phyloP scores from a whole-genome alignment of 2,113 vertebrate genomes.

The Amblyopsis rosae region DNA sequence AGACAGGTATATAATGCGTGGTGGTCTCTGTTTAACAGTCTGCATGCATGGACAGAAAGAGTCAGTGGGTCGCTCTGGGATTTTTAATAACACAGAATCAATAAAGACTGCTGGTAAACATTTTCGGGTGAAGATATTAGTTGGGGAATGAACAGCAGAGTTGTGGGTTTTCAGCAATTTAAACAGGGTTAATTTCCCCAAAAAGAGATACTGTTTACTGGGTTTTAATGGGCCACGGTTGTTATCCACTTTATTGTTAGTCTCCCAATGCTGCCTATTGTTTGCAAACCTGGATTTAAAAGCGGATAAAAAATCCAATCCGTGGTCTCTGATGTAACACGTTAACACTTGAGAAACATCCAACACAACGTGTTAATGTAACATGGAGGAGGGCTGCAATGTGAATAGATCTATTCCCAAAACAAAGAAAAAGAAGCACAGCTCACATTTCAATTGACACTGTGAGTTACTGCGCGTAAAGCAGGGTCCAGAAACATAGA shows the following conservation, averaged over 20 bases:
- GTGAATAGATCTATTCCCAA: slow-evolving; percentile 63
- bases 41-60: slow-evolving; percentile 32
- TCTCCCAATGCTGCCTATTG: slow-evolving; percentile 14
- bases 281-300: slow-evolving; percentile 50
- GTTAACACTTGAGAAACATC: slow-evolving; percentile 34
- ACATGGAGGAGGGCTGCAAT: slow-evolving; percentile 34
- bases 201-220: slow-evolving; percentile 32
- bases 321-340: slow-evolving; percentile 38
- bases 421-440: slow-evolving; percentile 61
- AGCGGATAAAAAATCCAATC: slow-evolving; percentile 40
- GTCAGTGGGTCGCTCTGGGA: slow-evolving; percentile 50
- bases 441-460: slow-evolving; percentile 61
- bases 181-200: slow-evolving; percentile 46
- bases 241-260: slow-evolving; percentile 22
- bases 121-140: slow-evolving; percentile 68
- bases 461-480: slow-evolving; percentile 44
- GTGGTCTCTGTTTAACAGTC: slow-evolving; percentile 66
- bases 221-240: slow-evolving; percentile 42
- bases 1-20: slow-evolving; percentile 36
- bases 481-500: neutral
- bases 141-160: slow-evolving; percentile 65
- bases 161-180: slow-evolving; percentile 52
- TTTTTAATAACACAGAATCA: slow-evolving; percentile 69
- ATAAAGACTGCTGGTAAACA: slow-evolving; percentile 60
- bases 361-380: slow-evolving; percentile 45